Percentiles rank a stretch among this genome's conserved stretches.
phyloP scores from a whole-genome alignment of 2,888 invertebrate genomes.

The Harpagoxenus sublaevis region DNA sequence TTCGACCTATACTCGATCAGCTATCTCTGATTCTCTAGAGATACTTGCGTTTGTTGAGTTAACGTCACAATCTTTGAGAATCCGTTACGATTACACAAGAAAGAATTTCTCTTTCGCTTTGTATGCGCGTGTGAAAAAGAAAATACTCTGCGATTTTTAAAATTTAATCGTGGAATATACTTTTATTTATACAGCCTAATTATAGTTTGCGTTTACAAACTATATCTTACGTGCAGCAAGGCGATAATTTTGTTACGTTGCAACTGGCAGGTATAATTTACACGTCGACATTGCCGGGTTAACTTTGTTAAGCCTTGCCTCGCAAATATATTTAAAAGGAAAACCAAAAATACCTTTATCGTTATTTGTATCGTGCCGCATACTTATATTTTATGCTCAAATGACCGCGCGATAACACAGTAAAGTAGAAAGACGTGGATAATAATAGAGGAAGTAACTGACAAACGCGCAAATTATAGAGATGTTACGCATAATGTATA shows the following conservation, averaged over 20 bases:
- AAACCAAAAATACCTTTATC: not conserved
- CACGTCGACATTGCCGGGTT: not conserved
- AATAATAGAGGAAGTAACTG: slow-evolving; percentile 44
- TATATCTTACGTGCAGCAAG: not conserved
- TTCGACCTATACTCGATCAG: not conserved
- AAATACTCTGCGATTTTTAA: not conserved
- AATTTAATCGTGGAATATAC: not conserved
- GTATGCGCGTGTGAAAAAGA: not conserved
- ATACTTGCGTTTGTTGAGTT: not conserved
- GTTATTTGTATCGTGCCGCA: not conserved
- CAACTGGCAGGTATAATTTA: slow-evolving; percentile 24
- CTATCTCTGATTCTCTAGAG: not conserved
- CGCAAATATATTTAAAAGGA: not conserved
- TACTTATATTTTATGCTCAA: slow-evolving; percentile 31
- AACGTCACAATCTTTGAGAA: not conserved
- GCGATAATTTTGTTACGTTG: slow-evolving; percentile 1
- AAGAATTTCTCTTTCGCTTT: not conserved
- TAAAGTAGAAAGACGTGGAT: slow-evolving; percentile 22
- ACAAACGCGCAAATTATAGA: slow-evolving; percentile 50
- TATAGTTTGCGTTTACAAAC: not conserved
- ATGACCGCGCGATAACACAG: slow-evolving; percentile 9
- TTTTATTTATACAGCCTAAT: not conserved
- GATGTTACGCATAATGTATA: slow-evolving; percentile 42
- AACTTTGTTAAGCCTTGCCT: not conserved
- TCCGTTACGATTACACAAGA: not conserved